Base-by-base conservation (phyloP, 2,113 vertebrate genomes). In the Pteruthius melanotis region DNA sequence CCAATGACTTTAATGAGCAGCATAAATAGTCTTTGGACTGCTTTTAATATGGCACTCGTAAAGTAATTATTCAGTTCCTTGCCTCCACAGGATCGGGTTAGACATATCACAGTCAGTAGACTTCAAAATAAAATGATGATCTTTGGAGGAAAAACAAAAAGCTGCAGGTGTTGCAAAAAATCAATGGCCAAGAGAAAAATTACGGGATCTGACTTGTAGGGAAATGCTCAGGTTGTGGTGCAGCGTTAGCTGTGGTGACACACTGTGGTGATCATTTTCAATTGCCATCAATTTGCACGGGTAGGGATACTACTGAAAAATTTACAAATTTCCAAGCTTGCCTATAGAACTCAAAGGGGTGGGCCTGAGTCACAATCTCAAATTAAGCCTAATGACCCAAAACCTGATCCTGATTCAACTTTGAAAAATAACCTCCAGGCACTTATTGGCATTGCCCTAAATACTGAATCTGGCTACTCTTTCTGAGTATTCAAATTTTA, bases 101-200 rank as follows among this genome's bases (percentile, higher is more conserved):
- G 88, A 75, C 69, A 49, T 37, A 95, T 53, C 83, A 47, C 75
- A 94, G 56, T 81, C 89, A 94, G 70, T 35, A 57, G 60, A 83
- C 72, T 87, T 94, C 89, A 86, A 94, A 89, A 80, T 11, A 42
- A 87, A 82, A 94, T 80, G 5, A 93, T 56, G 77, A 76, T 94
- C 82, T 91, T 93, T 88, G 72, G 89, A 94, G 65, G 53, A 92
- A 95, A 96, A 92, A 50, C 92, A 95, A 97, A 96, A 96, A 86
- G 45, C 66, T 92, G 78, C 87, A 90, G 83, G 83, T 95, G 82
- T 44, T 87, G 33, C 47, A 50, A 89, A 66, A 93, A 79, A 86
- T 69, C 45, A 16, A 64, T 77, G 80, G 80, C 66, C 90, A 82
- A 89, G 93, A 90, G 60, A 81, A 85, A 93, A 94, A 86, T 74